Conservation (phyloP, 2,113 vertebrate genomes). For the Pseudopipra pipra region DNA sequence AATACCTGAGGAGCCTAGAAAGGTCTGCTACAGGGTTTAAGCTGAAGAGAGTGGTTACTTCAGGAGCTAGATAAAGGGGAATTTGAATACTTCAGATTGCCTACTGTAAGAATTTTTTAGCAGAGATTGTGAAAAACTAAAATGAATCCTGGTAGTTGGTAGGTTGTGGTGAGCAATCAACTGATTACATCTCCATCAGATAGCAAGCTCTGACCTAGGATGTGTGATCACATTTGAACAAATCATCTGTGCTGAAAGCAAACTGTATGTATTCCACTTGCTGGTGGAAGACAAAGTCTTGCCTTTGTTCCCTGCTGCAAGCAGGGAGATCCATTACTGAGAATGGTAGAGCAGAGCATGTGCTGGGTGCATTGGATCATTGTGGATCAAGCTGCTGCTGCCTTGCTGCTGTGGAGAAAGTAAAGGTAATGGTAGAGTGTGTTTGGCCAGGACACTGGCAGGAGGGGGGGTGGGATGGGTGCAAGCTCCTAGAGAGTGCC, state of each 20-base stretch:
- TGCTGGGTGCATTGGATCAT: background rate
- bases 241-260: background rate
- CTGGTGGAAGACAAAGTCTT: background rate
- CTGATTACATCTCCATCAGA: background rate
- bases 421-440: fast-evolving
- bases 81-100: background rate
- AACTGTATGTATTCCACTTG: background rate
- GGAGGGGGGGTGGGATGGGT: background rate
- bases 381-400: fast-evolving
- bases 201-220: background rate
- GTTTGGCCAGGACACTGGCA: background rate
- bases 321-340: background rate
- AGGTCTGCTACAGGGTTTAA: background rate
- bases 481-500: background rate
- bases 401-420: background rate
- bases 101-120: background rate
- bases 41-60: background rate
- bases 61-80: background rate
- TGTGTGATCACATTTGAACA: background rate
- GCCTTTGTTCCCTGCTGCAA: background rate
- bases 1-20: background rate
- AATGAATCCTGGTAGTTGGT: background rate
- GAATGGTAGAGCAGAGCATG: background rate
- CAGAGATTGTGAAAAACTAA: background rate
- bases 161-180: background rate